Percentiles rank a stretch among this genome's conserved stretches.
phyloP scores from a whole-genome alignment of 2,113 vertebrate genomes.

The Corythornis cristatus region DNA sequence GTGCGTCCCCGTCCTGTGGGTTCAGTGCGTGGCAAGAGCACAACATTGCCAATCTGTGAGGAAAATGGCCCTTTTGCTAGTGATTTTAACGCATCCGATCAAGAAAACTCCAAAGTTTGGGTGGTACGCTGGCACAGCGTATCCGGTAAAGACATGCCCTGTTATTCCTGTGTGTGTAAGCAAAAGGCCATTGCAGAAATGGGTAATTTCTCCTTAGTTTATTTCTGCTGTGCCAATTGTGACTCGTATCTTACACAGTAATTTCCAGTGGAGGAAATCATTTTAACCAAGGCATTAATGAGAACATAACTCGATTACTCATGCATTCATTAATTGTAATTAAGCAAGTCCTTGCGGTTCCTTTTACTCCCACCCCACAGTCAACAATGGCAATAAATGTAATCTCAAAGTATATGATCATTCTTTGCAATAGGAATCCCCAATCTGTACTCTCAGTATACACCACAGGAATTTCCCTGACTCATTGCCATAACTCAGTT shows the following conservation, averaged over 20 bases:
- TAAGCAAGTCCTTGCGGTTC: neutral
- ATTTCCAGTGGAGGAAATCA: neutral
- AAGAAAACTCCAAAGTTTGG: rapidly evolving
- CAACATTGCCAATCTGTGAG: rapidly evolving
- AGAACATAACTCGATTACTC: neutral
- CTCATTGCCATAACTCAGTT: neutral
- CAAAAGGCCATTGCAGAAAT: neutral
- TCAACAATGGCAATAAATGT: neutral
- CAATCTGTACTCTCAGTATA: neutral
- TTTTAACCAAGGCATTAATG: neutral
- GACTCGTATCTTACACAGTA: neutral
- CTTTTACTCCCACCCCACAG: neutral
- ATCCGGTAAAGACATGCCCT: rapidly evolving
- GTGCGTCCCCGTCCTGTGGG: neutral
- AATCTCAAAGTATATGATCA: neutral
- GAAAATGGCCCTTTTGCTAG: rapidly evolving
- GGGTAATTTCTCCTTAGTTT: neutral
- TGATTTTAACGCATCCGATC: rapidly evolving
- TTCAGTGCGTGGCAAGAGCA: rapidly evolving
- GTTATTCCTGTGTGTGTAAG: rapidly evolving
- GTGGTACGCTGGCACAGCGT: rapidly evolving
- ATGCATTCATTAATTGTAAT: neutral
- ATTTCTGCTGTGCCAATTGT: neutral
- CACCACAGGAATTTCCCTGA: conserved; percentile 6
- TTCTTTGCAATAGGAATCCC: conserved; percentile 1